Base-by-base conservation (phyloP, 92 coral and sea anemone genomes). In the Porites evermanni region DNA sequence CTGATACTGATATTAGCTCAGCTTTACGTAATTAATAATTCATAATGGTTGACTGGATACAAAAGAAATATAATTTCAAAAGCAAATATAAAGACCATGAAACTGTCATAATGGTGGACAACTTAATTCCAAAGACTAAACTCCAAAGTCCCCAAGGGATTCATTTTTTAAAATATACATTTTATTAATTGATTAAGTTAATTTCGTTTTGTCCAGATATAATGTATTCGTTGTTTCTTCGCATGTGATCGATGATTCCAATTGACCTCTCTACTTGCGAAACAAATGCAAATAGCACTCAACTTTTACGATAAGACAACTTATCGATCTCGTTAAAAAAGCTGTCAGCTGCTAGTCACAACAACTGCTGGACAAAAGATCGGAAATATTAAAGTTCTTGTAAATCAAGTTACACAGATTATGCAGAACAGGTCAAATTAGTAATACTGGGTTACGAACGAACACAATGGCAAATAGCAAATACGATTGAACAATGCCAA, bases 241-340 rank as follows among this genome's bases (percentile, higher is more conserved):
- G 80, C 23, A 58, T 21, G 52, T 17, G 68, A 76, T 47, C 29
- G 52, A 59, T 76, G 23, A 29, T 58, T 56, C 80, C 60, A 29
- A 77, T 60, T 59, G 19, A 47, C 19, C 67, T 18, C 23, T 4
- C 6, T 18, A 11, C 16, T 38, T 38, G 81, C 16, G 38, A 61
- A 61, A 77, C 58, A 61, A 77, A 78, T 63, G 82, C 70, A 78
- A 78, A 63, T 32, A 52, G 20, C n/a, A 75, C 20, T 75, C 69
- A 44, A 61, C 54, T 60, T 38, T 18, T 8, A 64, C 51, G 82
- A 61, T 17, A 50, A 7, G 71, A n/a, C 58, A 20, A 18, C 53
- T 20, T 61, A 47, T 78, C 81, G 26, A 75, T 56, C 52, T 26
- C 32, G 79, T 12, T 61, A 26, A 64, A 38, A 64, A 67, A 78